These are phyloP conservation scores for Ceratina japonica DNA, from an alignment of 1,140 invertebrate species.

Conservation along the genomic window DNA sequence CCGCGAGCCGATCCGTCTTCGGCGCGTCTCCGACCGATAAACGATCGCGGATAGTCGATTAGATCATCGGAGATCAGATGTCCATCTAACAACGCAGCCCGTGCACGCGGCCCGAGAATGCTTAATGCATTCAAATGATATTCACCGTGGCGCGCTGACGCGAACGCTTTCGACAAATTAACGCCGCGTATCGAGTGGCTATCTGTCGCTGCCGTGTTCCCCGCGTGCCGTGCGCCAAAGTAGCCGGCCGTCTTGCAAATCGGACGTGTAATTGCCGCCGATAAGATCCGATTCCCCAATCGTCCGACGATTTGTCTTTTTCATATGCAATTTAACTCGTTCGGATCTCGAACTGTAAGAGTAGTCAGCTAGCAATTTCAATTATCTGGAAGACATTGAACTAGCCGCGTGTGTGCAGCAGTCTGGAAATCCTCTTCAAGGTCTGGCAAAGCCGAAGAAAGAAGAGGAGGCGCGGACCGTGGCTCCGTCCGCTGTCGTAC, in stretches of 20 bases:
- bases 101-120: conserved; percentile 46
- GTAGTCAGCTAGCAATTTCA: no score
- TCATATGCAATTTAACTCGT: no score
- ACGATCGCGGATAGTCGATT: background rate
- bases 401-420: background rate
- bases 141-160: conserved; percentile 69
- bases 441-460: no score
- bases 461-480: no score
- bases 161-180: conserved; percentile 71
- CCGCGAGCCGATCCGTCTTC: conserved; percentile 30
- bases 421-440: background rate
- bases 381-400: no score
- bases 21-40: conserved; percentile 24
- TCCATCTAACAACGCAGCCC: conserved; percentile 55
- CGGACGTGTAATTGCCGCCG: conserved; percentile 53
- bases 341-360: no score
- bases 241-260: conserved; percentile 50
- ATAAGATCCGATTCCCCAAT: conserved; percentile 46
- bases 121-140: conserved; percentile 74
- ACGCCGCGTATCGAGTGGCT: conserved; percentile 69
- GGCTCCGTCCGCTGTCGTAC: no score
- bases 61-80: conserved; percentile 5
- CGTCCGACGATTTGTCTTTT: background rate
- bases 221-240: conserved; percentile 17
- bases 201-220: conserved; percentile 59